phyloP scores from a whole-genome alignment of 2,888 invertebrate genomes.

The Leptogaster cylindrica region DNA sequence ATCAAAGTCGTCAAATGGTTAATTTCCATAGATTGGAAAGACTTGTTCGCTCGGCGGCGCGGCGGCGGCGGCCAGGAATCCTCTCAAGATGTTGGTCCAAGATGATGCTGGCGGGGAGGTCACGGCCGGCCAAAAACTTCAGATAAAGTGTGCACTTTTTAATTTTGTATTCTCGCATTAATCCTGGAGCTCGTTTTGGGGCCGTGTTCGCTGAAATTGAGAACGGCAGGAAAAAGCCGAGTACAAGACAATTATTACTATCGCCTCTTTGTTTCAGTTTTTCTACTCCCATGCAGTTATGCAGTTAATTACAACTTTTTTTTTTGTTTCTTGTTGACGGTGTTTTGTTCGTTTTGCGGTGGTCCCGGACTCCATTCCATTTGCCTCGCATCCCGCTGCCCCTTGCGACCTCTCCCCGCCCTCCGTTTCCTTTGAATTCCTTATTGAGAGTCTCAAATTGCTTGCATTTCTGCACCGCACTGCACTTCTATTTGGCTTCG shows the following conservation, averaged over 20 bases:
- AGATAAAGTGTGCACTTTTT: conserved; percentile 29
- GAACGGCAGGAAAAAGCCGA: conserved; percentile 32
- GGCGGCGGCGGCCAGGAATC: background rate
- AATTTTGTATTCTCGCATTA: conserved; percentile 10
- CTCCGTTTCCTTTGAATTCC: too few relatives aligned
- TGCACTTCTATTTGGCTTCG: conserved; percentile 12
- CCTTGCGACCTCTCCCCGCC: background rate
- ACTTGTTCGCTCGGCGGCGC: background rate
- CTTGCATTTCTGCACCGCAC: background rate
- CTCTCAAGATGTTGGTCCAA: background rate
- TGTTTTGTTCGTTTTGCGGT: background rate
- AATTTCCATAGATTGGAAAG: conserved; percentile 34
- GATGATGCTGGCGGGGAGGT: background rate
- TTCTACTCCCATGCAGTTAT: conserved; percentile 37
- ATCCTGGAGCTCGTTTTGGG: background rate
- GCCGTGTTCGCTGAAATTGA: background rate
- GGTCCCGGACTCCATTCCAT: too few relatives aligned
- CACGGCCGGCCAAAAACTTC: conserved; percentile 19
- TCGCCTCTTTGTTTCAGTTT: conserved; percentile 35
- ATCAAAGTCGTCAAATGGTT: conserved; percentile 20
- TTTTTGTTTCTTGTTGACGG: background rate
- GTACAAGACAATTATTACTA: conserved; percentile 40
- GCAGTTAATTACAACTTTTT: conserved; percentile 27
- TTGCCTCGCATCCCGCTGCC: background rate
- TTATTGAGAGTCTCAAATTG: conserved; percentile 11